Conservation (phyloP, 1,140 invertebrate genomes). For the Drosophila repletoides region DNA sequence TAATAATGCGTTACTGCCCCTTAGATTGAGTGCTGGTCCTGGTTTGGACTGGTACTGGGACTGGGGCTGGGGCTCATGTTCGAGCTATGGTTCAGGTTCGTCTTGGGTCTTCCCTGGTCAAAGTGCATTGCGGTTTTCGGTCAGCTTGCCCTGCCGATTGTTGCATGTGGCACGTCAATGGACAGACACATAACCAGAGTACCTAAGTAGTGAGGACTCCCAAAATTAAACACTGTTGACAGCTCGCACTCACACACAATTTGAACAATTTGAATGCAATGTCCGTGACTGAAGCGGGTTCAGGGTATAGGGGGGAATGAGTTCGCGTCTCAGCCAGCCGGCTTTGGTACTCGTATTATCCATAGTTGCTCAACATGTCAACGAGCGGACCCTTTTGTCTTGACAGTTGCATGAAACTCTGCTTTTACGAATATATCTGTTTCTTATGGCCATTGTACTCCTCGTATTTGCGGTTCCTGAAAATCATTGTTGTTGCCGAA, state of each 20-base stretch:
- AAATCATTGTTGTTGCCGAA: constrained; percentile 56
- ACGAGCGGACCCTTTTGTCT: constrained; percentile 53
- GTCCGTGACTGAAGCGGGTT: constrained; percentile 9
- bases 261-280: constrained; percentile 62
- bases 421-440: constrained; percentile 23
- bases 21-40: not conserved
- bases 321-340: not conserved
- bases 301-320: not conserved
- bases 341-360: constrained; percentile 17
- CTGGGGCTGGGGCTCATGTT: too few species aligned
- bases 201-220: constrained; percentile 28
- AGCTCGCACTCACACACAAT: constrained; percentile 73
- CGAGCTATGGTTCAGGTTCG: too few species aligned
- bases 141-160: constrained; percentile 17
- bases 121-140: constrained; percentile 76
- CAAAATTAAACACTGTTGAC: constrained; percentile 78
- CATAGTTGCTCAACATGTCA: constrained; percentile 49
- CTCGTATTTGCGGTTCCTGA: constrained; percentile 10
- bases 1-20: constrained; percentile 51
- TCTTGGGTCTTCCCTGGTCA: constrained; percentile 38
- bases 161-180: constrained; percentile 65
- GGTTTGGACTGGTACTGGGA: not conserved
- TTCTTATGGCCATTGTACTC: constrained; percentile 33
- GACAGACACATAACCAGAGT: constrained; percentile 3
- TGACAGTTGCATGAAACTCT: constrained; percentile 63